A percentile compares a stretch with the other conserved stretches of the same genome.
phyloP scores from a whole-genome alignment of 2,113 vertebrate genomes.

The Silurus glanis region DNA sequence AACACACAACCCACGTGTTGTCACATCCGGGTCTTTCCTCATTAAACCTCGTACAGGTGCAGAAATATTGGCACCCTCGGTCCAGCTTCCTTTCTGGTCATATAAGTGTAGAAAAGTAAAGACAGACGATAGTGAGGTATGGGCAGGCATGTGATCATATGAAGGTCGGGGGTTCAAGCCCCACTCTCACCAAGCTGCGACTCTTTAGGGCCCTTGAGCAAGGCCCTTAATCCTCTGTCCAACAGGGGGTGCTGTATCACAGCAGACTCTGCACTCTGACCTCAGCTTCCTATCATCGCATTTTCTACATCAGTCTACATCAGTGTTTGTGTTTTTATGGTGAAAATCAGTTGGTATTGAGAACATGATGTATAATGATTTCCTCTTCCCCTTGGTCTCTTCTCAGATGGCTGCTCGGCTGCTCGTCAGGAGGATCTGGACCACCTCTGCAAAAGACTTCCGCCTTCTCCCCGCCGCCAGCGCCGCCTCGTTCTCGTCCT shows the following conservation, averaged over 20 bases:
- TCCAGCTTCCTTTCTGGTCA: not conserved
- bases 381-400: not conserved
- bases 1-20: not conserved
- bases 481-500: not conserved
- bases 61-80: not conserved
- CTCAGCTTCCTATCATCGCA: too few species aligned
- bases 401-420: conserved; percentile 89
- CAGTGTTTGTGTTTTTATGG: not conserved
- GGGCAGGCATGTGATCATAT: not conserved
- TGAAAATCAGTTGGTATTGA: not conserved
- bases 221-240: too few species aligned
- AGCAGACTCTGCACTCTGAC: too few species aligned
- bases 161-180: not conserved
- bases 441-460: conserved; percentile 56
- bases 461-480: conserved; percentile 48
- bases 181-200: too few species aligned
- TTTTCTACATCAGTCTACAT: too few species aligned
- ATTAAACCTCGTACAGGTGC: not conserved
- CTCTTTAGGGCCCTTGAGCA: too few species aligned
- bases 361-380: not conserved
- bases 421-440: conserved; percentile 72
- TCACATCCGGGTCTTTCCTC: not conserved
- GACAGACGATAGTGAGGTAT: not conserved
- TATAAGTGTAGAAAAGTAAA: not conserved
- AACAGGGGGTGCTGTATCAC: too few species aligned